Evolutionary conservation across 2,113 vertebrate genomes (phyloP).

Genomic region (Pitta sordida): DNA sequence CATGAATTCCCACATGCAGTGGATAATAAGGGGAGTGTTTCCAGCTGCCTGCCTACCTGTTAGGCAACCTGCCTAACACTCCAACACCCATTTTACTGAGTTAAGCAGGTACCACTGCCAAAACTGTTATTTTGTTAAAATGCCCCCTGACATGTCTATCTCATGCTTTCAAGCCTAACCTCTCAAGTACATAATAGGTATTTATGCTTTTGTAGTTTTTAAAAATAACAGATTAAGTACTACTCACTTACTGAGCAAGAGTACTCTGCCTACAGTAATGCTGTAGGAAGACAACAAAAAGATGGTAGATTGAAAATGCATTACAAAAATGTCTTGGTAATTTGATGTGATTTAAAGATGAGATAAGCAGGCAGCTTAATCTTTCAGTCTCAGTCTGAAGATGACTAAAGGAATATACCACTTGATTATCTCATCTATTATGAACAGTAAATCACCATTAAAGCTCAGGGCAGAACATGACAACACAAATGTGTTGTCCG

Average conservation of each 20-base stretch:
- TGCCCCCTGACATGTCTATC: background rate
- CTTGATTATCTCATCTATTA: background rate
- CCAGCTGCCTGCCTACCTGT: background rate
- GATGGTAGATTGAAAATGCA: background rate
- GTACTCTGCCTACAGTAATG: background rate
- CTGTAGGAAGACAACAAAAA: background rate
- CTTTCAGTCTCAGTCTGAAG: background rate
- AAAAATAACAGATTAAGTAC: background rate
- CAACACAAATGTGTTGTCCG: background rate
- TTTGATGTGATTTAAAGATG: background rate
- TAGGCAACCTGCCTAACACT: background rate
- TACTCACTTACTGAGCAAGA: background rate
- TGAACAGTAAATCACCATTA: background rate
- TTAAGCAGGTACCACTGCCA: background rate
- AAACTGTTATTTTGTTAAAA: background rate
- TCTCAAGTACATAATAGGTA: background rate
- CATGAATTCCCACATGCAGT: rapidly evolving
- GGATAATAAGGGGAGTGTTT: background rate
- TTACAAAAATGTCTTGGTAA: background rate
- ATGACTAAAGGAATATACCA: background rate
- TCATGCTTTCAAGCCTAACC: background rate
- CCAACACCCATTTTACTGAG: background rate
- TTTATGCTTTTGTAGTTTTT: background rate
- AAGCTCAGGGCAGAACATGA: background rate
- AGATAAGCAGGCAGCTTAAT: background rate